Conservation (phyloP, 2,888 invertebrate species). For the Pogonocherus hispidulus region DNA sequence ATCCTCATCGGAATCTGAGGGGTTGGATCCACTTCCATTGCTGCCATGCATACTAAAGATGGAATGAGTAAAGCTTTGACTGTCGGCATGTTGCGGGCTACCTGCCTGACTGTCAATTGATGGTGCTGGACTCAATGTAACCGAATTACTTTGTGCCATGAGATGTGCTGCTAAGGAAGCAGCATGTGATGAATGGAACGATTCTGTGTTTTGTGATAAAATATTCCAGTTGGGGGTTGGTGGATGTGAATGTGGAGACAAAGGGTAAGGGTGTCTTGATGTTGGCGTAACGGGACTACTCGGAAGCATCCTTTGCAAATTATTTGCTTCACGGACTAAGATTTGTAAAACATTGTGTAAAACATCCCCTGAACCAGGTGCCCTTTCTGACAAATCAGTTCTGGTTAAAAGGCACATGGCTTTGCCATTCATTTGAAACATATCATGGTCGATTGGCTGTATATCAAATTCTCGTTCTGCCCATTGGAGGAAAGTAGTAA, state of each 20-base stretch:
- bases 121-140: slow-evolving; percentile 91
- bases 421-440: slow-evolving; percentile 98
- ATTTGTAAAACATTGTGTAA: slow-evolving; percentile 93
- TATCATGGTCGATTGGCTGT: slow-evolving; percentile 91
- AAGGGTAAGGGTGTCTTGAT: slow-evolving; percentile 79
- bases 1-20: slow-evolving; percentile 88
- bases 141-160: slow-evolving; percentile 85
- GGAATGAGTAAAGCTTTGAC: slow-evolving; percentile 66
- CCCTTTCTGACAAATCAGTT: slow-evolving; percentile 90
- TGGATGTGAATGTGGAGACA: slow-evolving; percentile 86
- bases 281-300: slow-evolving; percentile 88
- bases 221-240: slow-evolving; percentile 82
- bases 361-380: slow-evolving; percentile 94
- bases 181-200: slow-evolving; percentile 68
- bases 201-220: slow-evolving; percentile 63
- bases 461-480: slow-evolving; percentile 93
- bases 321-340: slow-evolving; percentile 84
- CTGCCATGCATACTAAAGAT: slow-evolving; percentile 67
- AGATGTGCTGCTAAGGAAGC: slow-evolving; percentile 80
- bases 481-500: slow-evolving; percentile 88
- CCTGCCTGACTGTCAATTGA: slow-evolving; percentile 90
- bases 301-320: slow-evolving; percentile 84
- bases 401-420: slow-evolving; percentile 92
- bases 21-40: slow-evolving; percentile 76
- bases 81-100: slow-evolving; percentile 84